phyloP scores from a whole-genome alignment of 2,888 invertebrate species.

The Watsonalla binaria region DNA sequence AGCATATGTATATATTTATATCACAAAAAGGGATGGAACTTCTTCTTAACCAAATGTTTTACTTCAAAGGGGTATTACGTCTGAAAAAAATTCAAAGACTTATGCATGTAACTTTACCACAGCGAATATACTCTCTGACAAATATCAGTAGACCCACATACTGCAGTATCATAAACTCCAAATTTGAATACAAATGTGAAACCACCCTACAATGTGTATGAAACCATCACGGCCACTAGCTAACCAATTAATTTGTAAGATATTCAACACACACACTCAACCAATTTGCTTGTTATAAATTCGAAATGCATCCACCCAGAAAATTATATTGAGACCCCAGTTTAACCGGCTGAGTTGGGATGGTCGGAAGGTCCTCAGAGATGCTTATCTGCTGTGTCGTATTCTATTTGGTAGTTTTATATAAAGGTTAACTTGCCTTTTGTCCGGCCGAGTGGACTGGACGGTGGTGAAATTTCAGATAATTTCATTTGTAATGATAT shows the following conservation, averaged over 20 bases:
- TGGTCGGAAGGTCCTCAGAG: slow-evolving; percentile 21
- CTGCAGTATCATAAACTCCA: background rate
- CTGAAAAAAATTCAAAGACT: too few relatives aligned
- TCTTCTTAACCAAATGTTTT: too few relatives aligned
- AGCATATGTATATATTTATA: too few relatives aligned
- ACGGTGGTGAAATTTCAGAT: slow-evolving; percentile 29
- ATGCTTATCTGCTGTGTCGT: slow-evolving; percentile 25
- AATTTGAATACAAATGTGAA: background rate
- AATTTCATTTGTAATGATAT: slow-evolving; percentile 39
- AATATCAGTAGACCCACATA: background rate
- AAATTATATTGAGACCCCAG: slow-evolving; percentile 72
- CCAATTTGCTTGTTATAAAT: slow-evolving; percentile 77
- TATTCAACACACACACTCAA: slow-evolving; percentile 60
- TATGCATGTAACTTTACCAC: too few relatives aligned
- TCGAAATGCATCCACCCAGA: slow-evolving; percentile 73
- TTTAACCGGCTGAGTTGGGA: slow-evolving; percentile 41
- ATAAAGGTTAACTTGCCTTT: slow-evolving; percentile 48
- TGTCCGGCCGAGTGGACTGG: slow-evolving; percentile 45
- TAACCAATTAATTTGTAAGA: slow-evolving; percentile 68
- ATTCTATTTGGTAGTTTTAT: slow-evolving; percentile 45
- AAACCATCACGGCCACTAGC: slow-evolving; percentile 44
- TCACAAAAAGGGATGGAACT: too few relatives aligned
- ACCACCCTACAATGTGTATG: slow-evolving; percentile 22
- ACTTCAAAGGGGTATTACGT: too few relatives aligned
- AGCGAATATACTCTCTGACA: too few relatives aligned